A percentile compares a stretch with the other conserved stretches of the same genome.
phyloP scores from a whole-genome alignment of 1,140 invertebrate species.

The Caerostris darwini region DNA sequence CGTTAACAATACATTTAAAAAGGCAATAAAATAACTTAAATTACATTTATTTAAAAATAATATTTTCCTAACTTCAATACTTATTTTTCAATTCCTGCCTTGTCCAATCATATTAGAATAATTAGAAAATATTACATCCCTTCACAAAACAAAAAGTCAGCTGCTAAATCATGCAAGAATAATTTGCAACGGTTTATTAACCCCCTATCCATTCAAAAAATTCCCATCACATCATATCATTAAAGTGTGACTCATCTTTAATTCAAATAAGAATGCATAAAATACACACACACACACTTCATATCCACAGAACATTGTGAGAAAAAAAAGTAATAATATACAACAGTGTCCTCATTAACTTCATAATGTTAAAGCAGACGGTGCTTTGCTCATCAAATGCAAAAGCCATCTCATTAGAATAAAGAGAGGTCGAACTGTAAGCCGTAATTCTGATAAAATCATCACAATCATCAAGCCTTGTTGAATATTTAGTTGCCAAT shows the following conservation, averaged over 20 bases:
- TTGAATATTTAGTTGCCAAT: conserved; percentile 33
- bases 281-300: neutral
- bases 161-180: neutral
- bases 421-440: conserved; percentile 9
- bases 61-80: neutral
- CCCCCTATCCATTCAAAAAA: too few relatives aligned
- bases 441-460: conserved; percentile 29
- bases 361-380: neutral
- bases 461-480: conserved; percentile 13
- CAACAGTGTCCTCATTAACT: neutral
- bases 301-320: neutral
- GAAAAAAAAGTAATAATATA: neutral
- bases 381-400: neutral
- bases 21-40: too few relatives aligned
- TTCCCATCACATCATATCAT: too few relatives aligned
- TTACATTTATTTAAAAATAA: too few relatives aligned
- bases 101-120: neutral
- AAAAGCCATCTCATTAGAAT: conserved; percentile 40
- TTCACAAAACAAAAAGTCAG: neutral
- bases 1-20: too few relatives aligned
- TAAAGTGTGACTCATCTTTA: neutral
- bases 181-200: neutral
- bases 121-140: neutral
- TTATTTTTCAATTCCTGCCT: neutral
- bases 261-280: conserved; percentile 13